phyloP scores from a whole-genome alignment of 2,888 invertebrate genomes.

The Agelastica alni region DNA sequence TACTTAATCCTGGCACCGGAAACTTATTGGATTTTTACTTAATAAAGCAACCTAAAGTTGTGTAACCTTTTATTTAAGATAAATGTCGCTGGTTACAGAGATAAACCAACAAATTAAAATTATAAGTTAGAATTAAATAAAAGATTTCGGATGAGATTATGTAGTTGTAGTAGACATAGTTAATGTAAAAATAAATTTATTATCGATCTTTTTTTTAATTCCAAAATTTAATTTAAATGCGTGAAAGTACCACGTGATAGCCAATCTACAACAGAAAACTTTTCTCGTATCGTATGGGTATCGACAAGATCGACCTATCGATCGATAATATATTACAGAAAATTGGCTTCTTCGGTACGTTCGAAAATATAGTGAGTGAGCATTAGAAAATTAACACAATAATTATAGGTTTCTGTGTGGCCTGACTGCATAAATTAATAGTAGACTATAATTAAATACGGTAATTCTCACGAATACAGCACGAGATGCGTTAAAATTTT shows the following conservation, averaged over 20 bases:
- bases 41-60: too few relatives aligned
- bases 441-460: slow-evolving; percentile 29
- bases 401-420: slow-evolving; percentile 23
- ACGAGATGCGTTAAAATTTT: slow-evolving; percentile 29
- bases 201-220: slow-evolving; percentile 2
- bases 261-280: slow-evolving; percentile 2
- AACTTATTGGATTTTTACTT: too few relatives aligned
- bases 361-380: slow-evolving; percentile 19
- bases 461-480: slow-evolving; percentile 28
- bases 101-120: too few relatives aligned
- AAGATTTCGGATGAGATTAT: too few relatives aligned
- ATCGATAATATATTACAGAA: slow-evolving; percentile 26
- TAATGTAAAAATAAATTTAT: slow-evolving; percentile 8
- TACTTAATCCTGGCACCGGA: too few relatives aligned
- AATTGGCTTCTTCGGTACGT: slow-evolving; percentile 25
- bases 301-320: slow-evolving; percentile 10
- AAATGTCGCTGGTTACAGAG: too few relatives aligned
- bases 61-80: too few relatives aligned
- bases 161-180: too few relatives aligned
- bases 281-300: too few relatives aligned
- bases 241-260: slow-evolving; percentile 20
- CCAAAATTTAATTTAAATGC: too few relatives aligned
- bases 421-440: slow-evolving; percentile 24
- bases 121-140: too few relatives aligned
- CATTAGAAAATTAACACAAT: slow-evolving; percentile 23